phyloP scores from a whole-genome alignment of 2,888 invertebrate species.

The Elysia crispata region DNA sequence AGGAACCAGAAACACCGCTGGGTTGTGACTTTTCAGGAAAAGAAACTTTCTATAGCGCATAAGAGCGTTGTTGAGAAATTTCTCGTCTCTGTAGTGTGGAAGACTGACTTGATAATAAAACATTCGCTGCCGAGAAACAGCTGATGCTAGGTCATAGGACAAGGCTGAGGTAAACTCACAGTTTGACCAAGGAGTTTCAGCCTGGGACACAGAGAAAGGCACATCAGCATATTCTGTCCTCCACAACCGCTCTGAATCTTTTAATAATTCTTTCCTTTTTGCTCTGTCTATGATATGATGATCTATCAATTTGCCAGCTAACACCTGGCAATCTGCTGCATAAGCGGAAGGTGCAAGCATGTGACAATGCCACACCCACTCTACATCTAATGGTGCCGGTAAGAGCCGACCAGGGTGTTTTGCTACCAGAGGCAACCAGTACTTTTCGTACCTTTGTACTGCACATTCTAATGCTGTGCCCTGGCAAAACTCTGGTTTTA shows the following conservation, averaged over 20 bases:
- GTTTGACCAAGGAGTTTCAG: constrained; percentile 47
- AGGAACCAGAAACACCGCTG: constrained; percentile 78
- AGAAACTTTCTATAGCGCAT: constrained; percentile 77
- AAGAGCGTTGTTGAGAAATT: constrained; percentile 77
- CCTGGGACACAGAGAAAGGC: constrained; percentile 65
- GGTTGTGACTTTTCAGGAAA: constrained; percentile 77
- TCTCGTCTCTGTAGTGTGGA: constrained; percentile 78
- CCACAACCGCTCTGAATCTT: constrained; percentile 69
- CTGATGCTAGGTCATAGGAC: constrained; percentile 76
- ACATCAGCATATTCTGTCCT: constrained; percentile 68
- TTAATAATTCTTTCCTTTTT: constrained; percentile 66
- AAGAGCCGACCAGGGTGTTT: constrained; percentile 67
- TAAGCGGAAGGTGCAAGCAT: constrained; percentile 74
- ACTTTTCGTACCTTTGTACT: constrained; percentile 78
- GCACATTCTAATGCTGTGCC: constrained; percentile 75
- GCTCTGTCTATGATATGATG: constrained; percentile 75
- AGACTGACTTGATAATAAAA: constrained; percentile 79
- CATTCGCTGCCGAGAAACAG: constrained; percentile 77
- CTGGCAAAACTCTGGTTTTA: constrained; percentile 65
- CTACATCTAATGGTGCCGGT: constrained; percentile 79
- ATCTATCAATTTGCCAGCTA: constrained; percentile 74
- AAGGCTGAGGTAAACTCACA: constrained; percentile 50
- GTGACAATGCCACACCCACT: constrained; percentile 79
- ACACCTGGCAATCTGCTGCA: constrained; percentile 67
- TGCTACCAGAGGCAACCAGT: constrained; percentile 79